These are phyloP conservation scores for Drosophila paracracens DNA, from an alignment of 2,888 invertebrate species.

Conservation along the genomic window DNA sequence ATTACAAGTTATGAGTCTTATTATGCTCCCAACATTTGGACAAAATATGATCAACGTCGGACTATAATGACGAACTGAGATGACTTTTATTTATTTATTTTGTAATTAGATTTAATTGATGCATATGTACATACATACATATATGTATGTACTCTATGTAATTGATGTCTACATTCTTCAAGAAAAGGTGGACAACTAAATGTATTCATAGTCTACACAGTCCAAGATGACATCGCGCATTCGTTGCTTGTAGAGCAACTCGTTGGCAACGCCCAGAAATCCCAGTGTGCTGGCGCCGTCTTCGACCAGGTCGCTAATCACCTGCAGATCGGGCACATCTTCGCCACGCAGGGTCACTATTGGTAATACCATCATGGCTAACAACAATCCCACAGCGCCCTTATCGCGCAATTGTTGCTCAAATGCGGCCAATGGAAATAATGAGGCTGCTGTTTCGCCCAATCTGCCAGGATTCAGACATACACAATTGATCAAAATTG, in stretches of 20 bases:
- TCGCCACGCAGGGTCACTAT: slow-evolving; percentile 74
- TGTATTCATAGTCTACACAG: slow-evolving; percentile 70
- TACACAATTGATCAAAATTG: not conserved
- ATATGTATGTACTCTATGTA: no score
- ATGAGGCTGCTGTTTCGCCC: slow-evolving; percentile 63
- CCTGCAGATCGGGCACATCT: slow-evolving; percentile 80
- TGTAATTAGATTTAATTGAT: no score
- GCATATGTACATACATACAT: no score
- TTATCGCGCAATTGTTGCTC: slow-evolving; percentile 72
- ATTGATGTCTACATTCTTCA: slow-evolving; percentile 71
- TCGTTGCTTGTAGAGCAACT: slow-evolving; percentile 57
- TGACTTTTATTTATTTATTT: no score
- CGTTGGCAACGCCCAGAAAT: slow-evolving; percentile 61
- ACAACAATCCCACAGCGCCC: slow-evolving; percentile 75
- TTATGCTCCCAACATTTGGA: not conserved
- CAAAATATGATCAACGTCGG: not conserved
- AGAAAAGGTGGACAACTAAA: slow-evolving; percentile 32
- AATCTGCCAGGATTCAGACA: slow-evolving; percentile 54
- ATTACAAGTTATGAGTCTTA: no score
- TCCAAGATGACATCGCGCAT: slow-evolving; percentile 80
- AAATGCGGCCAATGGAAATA: slow-evolving; percentile 72
- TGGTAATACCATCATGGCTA: slow-evolving; percentile 81
- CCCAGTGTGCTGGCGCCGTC: slow-evolving; percentile 67
- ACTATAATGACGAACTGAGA: not conserved
- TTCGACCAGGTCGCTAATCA: slow-evolving; percentile 73